phyloP scores from a whole-genome alignment of 2,113 vertebrate species.

The Chlorocebus sabaeus region DNA sequence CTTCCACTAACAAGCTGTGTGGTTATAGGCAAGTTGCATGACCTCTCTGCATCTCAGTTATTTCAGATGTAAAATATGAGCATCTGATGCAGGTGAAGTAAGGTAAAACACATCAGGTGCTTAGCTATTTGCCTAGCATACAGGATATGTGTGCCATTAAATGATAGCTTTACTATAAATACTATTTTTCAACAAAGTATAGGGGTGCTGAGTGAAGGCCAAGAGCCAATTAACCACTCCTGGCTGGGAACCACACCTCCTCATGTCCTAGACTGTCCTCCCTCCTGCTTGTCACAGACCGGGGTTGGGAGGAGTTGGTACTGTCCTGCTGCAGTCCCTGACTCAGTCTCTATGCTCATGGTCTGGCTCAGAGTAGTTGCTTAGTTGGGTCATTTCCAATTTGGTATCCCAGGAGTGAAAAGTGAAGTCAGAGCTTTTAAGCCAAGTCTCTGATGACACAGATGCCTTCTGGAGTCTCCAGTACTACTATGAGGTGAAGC shows the following conservation, averaged over 20 bases:
- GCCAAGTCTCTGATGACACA: background rate
- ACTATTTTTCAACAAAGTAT: background rate
- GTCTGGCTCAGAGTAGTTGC: background rate
- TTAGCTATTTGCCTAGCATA: background rate
- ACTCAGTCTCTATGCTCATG: background rate
- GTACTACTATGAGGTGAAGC: background rate
- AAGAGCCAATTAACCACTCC: background rate
- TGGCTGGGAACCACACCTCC: too few species aligned
- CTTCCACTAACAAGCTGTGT: background rate
- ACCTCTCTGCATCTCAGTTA: background rate
- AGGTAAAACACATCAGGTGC: background rate
- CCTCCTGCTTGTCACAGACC: accelerated
- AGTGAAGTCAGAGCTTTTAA: background rate
- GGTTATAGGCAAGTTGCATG: background rate
- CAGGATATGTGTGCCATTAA: background rate
- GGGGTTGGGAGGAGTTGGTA: accelerated
- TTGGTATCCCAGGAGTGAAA: background rate
- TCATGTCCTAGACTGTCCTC: background rate
- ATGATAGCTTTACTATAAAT: background rate
- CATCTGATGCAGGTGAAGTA: background rate
- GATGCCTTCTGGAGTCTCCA: background rate
- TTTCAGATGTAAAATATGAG: background rate
- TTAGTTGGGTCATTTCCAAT: background rate
- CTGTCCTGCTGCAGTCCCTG: background rate
- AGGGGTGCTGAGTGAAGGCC: background rate